Conservation (phyloP, 2,113 vertebrate species). For the Penelope pileata region DNA sequence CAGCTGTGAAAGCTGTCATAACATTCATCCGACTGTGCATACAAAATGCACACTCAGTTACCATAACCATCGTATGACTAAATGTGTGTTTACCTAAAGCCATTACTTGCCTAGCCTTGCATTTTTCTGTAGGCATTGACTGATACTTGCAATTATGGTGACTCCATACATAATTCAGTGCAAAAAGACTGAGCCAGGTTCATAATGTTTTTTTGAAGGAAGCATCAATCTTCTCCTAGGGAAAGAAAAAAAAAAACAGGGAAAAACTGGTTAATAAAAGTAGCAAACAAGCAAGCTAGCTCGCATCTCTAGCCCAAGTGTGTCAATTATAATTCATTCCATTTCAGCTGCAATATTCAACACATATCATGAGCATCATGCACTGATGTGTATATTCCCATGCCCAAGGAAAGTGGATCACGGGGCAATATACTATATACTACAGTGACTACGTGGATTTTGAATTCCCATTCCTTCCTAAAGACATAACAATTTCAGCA, state of each 20-base stretch:
- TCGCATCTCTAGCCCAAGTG: not conserved
- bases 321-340: not conserved
- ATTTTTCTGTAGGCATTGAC: constrained; percentile 45
- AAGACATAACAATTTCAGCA: not conserved
- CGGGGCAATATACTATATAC: not conserved
- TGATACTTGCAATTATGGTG: constrained; percentile 35
- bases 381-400: not conserved
- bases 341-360: not conserved
- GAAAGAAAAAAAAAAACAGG: constrained; percentile 7
- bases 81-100: constrained; percentile 48
- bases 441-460: not conserved
- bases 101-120: not conserved
- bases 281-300: not conserved
- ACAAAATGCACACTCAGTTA: constrained; percentile 35
- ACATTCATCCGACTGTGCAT: not conserved
- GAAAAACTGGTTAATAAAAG: constrained; percentile 30
- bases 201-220: not conserved
- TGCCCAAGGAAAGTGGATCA: not conserved
- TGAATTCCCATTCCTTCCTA: not conserved
- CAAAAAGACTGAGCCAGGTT: not conserved
- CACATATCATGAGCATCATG: not conserved
- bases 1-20: constrained; percentile 36
- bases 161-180: constrained; percentile 49
- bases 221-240: constrained; percentile 43
- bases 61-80: not conserved